Conservation (phyloP, 2,797 vertebrate species). For the Lithobates pipiens region DNA sequence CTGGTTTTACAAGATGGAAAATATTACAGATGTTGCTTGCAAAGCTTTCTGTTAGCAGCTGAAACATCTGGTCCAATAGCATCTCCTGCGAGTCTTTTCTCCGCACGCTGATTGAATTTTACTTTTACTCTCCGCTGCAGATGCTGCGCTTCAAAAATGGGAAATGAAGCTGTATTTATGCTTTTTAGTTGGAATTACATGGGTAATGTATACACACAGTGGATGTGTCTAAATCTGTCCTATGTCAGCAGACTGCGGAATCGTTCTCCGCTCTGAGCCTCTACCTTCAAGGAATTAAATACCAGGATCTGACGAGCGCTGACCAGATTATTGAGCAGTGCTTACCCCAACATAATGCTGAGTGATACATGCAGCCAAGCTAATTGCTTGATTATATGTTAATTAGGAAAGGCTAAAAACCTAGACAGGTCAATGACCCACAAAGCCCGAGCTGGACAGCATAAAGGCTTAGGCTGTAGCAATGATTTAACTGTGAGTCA, state of each 20-base stretch:
- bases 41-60: slow-evolving; percentile 70
- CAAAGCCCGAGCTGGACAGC: background rate
- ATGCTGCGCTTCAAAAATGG: slow-evolving; percentile 68
- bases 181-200: slow-evolving; percentile 56
- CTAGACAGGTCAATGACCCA: background rate
- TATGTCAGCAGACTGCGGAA: slow-evolving; percentile 40
- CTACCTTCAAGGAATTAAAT: slow-evolving; percentile 29
- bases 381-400: slow-evolving; percentile 24
- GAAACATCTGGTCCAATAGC: slow-evolving; percentile 81
- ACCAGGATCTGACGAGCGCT: background rate
- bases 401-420: slow-evolving; percentile 1
- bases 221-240: slow-evolving; percentile 46
- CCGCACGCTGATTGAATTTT: slow-evolving; percentile 82
- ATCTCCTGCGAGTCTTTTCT: slow-evolving; percentile 69
- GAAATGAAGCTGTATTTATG: slow-evolving; percentile 63
- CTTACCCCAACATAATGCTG: background rate
- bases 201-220: slow-evolving; percentile 46
- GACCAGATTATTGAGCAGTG: background rate
- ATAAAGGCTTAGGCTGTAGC: background rate
- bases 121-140: slow-evolving; percentile 74
- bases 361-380: background rate
- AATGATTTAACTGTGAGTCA: background rate
- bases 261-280: background rate
- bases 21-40: slow-evolving; percentile 72
- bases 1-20: slow-evolving; percentile 72